Percentiles rank a stretch among this genome's conserved stretches.
Evolutionary conservation across 23 tunicate genomes (phyloP).

Genomic region (Halocynthia roretzi): DNA sequence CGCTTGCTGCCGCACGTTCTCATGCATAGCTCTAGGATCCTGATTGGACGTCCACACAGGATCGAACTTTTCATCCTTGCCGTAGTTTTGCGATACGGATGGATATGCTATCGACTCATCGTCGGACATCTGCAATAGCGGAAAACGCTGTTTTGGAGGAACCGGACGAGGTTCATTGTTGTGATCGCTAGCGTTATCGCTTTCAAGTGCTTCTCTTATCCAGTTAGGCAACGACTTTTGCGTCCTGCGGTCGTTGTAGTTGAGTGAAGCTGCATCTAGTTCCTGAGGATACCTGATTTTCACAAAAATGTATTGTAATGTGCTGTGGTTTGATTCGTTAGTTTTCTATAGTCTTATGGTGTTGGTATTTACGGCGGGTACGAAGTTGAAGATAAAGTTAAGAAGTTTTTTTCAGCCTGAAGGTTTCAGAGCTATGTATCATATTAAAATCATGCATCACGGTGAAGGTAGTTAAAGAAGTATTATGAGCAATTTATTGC

Average conservation of each 20-base stretch:
- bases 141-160: slow-evolving; percentile 12
- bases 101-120: slow-evolving; percentile 88
- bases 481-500: too few relatives aligned
- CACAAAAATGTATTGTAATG: neutral
- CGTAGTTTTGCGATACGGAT: slow-evolving; percentile 47
- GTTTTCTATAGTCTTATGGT: too few relatives aligned
- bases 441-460: too few relatives aligned
- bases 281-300: slow-evolving; percentile 5
- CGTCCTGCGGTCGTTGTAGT: slow-evolving; percentile 12
- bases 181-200: slow-evolving; percentile 40
- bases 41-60: slow-evolving; percentile 6
- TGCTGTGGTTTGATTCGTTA: too few relatives aligned
- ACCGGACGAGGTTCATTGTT: slow-evolving; percentile 17
- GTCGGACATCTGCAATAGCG: slow-evolving; percentile 68
- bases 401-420: too few relatives aligned
- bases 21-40: neutral
- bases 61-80: neutral
- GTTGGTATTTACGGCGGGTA: too few relatives aligned
- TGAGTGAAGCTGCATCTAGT: slow-evolving; percentile 8
- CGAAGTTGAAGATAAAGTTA: too few relatives aligned
- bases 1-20: too few relatives aligned
- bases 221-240: slow-evolving; percentile 83
- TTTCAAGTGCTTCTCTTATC: slow-evolving; percentile 81
- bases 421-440: too few relatives aligned
- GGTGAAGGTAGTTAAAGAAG: too few relatives aligned